These are phyloP conservation scores for Ploceus nigricollis DNA, from an alignment of 2,113 vertebrate genomes.

Conservation along the genomic window DNA sequence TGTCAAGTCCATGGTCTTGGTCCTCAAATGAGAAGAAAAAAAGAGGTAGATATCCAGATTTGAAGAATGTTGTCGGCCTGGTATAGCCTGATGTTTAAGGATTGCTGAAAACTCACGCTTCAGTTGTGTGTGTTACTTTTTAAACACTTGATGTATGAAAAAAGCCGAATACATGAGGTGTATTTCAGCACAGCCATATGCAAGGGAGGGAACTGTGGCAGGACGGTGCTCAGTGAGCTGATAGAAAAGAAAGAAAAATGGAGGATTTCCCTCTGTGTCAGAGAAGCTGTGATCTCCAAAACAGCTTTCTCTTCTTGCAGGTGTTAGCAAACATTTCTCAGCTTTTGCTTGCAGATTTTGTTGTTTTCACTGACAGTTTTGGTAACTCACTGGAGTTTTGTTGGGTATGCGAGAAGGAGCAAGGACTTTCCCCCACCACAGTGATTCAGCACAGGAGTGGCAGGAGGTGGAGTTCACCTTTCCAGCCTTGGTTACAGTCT, in stretches of 20 bases:
- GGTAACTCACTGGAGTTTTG: background rate
- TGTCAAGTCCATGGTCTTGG: background rate
- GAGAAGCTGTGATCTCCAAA: background rate
- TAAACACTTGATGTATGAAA: background rate
- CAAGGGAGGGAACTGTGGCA: too few relatives aligned
- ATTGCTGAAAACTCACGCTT: background rate
- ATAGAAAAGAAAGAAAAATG: background rate
- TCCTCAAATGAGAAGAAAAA: background rate
- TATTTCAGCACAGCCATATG: background rate
- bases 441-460: constrained; percentile 42
- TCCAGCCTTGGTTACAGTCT: background rate
- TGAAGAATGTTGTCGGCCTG: constrained; percentile 35
- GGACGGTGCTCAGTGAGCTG: background rate
- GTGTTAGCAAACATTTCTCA: background rate
- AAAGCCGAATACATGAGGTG: fast-evolving
- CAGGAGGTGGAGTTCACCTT: constrained; percentile 11
- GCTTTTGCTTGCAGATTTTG: background rate
- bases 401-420: background rate
- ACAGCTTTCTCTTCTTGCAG: background rate
- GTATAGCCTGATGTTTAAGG: constrained; percentile 25
- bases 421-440: background rate
- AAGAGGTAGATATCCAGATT: background rate
- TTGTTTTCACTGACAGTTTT: background rate
- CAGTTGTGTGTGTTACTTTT: background rate
- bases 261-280: background rate